Percentiles rank a stretch among this genome's conserved stretches.
Conservation (phyloP, 1,140 invertebrate genomes). For the Scylla paramamosain region DNA sequence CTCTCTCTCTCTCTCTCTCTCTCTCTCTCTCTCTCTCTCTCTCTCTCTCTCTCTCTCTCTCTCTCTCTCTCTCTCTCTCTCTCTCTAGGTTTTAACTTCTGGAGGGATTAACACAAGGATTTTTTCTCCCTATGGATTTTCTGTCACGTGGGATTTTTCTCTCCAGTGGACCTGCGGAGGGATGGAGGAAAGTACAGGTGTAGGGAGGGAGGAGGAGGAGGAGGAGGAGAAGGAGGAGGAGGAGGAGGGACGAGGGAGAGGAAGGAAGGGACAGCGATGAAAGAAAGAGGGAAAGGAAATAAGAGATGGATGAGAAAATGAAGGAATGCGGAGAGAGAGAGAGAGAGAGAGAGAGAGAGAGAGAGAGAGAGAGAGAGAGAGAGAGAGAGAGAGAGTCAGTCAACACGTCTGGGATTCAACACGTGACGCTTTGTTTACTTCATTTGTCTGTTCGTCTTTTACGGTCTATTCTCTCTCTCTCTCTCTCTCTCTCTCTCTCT, state of each 20-base stretch:
- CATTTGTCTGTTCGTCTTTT: no score
- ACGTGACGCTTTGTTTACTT: neutral
- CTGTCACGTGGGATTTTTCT: neutral
- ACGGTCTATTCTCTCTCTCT: neutral
- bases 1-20: no score
- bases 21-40: no score
- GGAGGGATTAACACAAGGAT: neutral
- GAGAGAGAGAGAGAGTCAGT: neutral
- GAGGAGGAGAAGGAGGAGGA: neutral
- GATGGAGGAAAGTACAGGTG: neutral
- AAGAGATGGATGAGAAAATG: neutral
- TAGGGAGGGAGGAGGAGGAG: neutral
- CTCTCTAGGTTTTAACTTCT: neutral
- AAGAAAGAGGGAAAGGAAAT: neutral
- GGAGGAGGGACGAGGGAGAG: neutral
- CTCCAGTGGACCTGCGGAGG: neutral
- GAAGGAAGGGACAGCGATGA: neutral
- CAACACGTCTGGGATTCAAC: neutral
- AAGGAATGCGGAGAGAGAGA: neutral
- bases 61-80: neutral
- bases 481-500: constrained; percentile 48
- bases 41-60: no score
- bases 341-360: neutral
- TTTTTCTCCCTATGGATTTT: neutral
- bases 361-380: neutral